Conservation (phyloP, 2,888 invertebrate species). For the Hydriomena furcata region DNA sequence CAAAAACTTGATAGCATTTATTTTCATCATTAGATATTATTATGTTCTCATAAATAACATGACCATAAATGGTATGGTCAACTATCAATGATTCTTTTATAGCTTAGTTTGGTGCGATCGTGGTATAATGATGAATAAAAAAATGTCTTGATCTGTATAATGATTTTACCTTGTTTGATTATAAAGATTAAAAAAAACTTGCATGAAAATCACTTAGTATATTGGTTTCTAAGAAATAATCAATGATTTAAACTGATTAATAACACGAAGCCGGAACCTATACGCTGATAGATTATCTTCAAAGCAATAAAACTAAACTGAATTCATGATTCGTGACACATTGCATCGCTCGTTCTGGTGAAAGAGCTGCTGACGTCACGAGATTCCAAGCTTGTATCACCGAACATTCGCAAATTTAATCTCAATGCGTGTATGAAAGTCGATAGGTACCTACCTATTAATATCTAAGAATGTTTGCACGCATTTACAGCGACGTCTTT, state of each 20-base stretch:
- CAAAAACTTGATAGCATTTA: constrained; percentile 18
- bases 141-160: too few species aligned
- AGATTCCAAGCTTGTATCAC: constrained; percentile 18
- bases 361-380: constrained; percentile 18
- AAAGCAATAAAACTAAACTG: background rate
- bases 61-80: constrained; percentile 15
- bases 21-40: constrained; percentile 9
- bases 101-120: too few species aligned
- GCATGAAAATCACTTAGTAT: too few species aligned
- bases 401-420: constrained; percentile 27
- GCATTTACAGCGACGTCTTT: constrained; percentile 7
- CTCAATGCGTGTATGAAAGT: constrained; percentile 28
- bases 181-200: too few species aligned
- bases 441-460: constrained; percentile 19
- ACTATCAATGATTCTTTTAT: too few species aligned
- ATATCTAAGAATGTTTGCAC: constrained; percentile 31
- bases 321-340: constrained; percentile 15
- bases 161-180: too few species aligned
- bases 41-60: constrained; percentile 16
- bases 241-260: too few species aligned
- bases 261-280: too few species aligned
- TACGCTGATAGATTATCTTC: background rate
- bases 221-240: too few species aligned
- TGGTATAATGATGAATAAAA: too few species aligned
- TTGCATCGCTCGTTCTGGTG: constrained; percentile 6